Evolutionary conservation across 2,797 vertebrate species (phyloP), one percentile per base, ranked within the genome.

Genomic region (Tolypeutes matacus): DNA sequence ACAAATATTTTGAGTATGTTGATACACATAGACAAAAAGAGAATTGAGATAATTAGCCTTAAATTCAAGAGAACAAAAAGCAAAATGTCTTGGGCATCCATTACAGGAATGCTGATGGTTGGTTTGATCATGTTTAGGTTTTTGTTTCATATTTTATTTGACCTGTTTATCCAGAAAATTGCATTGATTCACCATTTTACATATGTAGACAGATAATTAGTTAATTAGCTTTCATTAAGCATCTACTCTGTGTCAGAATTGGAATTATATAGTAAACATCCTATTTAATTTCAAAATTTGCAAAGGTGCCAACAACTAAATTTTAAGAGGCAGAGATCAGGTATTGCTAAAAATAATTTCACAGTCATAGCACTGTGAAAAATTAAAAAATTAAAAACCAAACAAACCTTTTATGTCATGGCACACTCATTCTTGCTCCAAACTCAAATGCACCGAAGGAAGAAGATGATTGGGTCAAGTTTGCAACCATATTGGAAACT

Each of bases 51-150:
- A 88, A 97, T 53, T 77, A 70, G 7, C 13, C 34, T 84, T 93
- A 80, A 89, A 95, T 81, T 70, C 51, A 75, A 86, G 70, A 92
- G 89, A 96, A 89, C 73, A 65, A 65, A 90, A 95, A 82, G 34
- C 12, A 92, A 86, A 80, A 36, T 75, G 21, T 51, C 62, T 86
- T 76, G 80, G 46, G 53, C 2, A 80, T 51, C 80, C 58, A 84
- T 86, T 87, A 91, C 20, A 84, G 31, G 53, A 92, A 91, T n/a
- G 5, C 62, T 89, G 62, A 77, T 70, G 29, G 31, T 21, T 80
- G 58, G 46, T 76, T 86, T 83, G 53, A 39, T 95, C 92, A 51
- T 75, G 12, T 81, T 75, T 31, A 27, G 80, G 49, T 29, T n/a
- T 65, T 70, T 67, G 72, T 58, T 92, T 93, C 78, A 20, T 11